Evolutionary conservation across 1,140 invertebrate genomes (phyloP).

Genomic region (Diplogasteroides magnus): DNA sequence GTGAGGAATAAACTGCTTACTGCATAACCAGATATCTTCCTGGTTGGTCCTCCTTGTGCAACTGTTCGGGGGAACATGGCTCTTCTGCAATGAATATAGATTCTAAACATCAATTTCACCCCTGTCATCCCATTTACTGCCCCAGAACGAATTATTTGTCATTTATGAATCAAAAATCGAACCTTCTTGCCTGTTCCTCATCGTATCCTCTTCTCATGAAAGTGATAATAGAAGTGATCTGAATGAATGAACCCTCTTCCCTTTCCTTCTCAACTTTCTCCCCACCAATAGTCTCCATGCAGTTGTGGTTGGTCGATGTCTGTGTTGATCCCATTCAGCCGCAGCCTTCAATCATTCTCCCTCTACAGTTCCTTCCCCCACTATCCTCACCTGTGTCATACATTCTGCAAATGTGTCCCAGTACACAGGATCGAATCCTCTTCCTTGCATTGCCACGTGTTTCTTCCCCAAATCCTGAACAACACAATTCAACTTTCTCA

Average conservation of each 20-base stretch:
- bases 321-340: constrained; percentile 20
- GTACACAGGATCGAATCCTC: constrained; percentile 31
- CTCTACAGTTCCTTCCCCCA: constrained; percentile 12
- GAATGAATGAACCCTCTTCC: not conserved
- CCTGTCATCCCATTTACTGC: no score
- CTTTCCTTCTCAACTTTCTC: not conserved
- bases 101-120: no score
- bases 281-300: constrained; percentile 20
- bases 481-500: no score
- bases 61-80: no score
- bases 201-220: constrained; percentile 32
- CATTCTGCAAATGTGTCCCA: constrained; percentile 37
- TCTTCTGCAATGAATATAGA: no score
- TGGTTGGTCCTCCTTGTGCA: no score
- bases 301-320: constrained; percentile 16
- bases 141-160: no score
- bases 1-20: no score
- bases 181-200: no score
- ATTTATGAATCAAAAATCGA: no score
- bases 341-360: not conserved
- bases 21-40: no score
- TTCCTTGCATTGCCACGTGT: constrained; percentile 29
- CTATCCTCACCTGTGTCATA: constrained; percentile 25
- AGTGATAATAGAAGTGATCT: constrained; percentile 24
- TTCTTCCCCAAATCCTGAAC: constrained; percentile 21